A percentile compares a stretch with the other conserved stretches of the same genome.
Evolutionary conservation across 2,888 invertebrate species (phyloP).

Genomic region (Ellobium chinense): DNA sequence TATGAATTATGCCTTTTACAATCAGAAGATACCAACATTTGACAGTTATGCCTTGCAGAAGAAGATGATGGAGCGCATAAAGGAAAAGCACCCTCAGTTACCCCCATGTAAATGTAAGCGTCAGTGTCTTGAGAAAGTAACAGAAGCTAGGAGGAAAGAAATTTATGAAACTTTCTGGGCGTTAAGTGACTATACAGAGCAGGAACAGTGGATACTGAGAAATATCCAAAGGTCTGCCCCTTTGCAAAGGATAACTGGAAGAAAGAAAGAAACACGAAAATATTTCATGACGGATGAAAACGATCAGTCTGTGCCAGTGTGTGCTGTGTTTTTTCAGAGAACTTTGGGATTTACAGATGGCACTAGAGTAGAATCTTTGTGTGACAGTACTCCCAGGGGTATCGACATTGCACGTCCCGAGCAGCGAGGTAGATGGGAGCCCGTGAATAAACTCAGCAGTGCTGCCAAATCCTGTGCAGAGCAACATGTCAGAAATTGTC

Average conservation of each 20-base stretch:
- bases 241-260: neutral
- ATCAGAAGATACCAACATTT: neutral
- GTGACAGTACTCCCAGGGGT: neutral
- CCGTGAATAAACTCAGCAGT: neutral
- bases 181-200: neutral
- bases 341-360: neutral
- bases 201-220: neutral
- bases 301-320: neutral
- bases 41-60: neutral
- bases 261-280: neutral
- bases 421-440: neutral
- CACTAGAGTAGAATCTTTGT: neutral
- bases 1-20: neutral
- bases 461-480: neutral
- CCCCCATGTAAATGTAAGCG: neutral
- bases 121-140: neutral
- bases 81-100: neutral
- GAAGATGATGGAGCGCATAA: too few relatives aligned
- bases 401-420: neutral
- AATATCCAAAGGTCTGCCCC: neutral
- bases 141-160: neutral
- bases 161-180: conserved; percentile 8
- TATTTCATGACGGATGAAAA: neutral
- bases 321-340: conserved; percentile 19
- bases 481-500: neutral